Evolutionary conservation across 1,140 invertebrate species (phyloP).

Genomic region (Drosophila parvula): DNA sequence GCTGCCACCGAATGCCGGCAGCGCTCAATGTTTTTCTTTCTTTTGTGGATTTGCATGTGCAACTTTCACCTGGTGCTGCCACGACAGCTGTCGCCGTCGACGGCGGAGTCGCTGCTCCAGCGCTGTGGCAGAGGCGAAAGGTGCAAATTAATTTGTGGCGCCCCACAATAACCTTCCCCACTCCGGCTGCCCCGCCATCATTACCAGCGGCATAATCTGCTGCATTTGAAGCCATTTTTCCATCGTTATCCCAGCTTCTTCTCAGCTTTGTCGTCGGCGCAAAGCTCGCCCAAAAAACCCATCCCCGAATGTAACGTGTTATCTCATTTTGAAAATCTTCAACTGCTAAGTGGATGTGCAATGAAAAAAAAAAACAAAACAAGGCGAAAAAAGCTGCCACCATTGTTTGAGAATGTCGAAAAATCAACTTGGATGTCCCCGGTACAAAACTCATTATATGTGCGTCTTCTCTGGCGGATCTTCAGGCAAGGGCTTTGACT

Average conservation of each 20-base stretch:
- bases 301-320: conserved; percentile 69
- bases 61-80: conserved; percentile 72
- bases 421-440: conserved; percentile 48
- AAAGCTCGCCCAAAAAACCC: conserved; percentile 42
- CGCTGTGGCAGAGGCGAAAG: conserved; percentile 64
- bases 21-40: conserved; percentile 51
- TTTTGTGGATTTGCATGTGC: conserved; percentile 71
- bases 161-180: conserved; percentile 74
- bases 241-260: conserved; percentile 20
- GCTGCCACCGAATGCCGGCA: conserved; percentile 24
- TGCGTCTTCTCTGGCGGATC: conserved; percentile 15
- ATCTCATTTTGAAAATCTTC: conserved; percentile 69
- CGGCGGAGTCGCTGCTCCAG: conserved; percentile 26
- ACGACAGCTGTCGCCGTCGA: conserved; percentile 28
- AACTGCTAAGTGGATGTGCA: conserved; percentile 65
- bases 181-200: conserved; percentile 37
- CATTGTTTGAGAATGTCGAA: conserved; percentile 62
- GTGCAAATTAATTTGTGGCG: conserved; percentile 80
- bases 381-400: conserved; percentile 37
- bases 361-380: conserved; percentile 30
- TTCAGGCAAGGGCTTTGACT: conserved; percentile 60
- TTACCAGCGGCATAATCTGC: conserved; percentile 44
- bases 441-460: conserved; percentile 22
- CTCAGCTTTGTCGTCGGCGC: conserved; percentile 34
- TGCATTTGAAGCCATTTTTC: conserved; percentile 40